Evolutionary conservation across 1,140 invertebrate species (phyloP).

Genomic region (Drosophila truncata): DNA sequence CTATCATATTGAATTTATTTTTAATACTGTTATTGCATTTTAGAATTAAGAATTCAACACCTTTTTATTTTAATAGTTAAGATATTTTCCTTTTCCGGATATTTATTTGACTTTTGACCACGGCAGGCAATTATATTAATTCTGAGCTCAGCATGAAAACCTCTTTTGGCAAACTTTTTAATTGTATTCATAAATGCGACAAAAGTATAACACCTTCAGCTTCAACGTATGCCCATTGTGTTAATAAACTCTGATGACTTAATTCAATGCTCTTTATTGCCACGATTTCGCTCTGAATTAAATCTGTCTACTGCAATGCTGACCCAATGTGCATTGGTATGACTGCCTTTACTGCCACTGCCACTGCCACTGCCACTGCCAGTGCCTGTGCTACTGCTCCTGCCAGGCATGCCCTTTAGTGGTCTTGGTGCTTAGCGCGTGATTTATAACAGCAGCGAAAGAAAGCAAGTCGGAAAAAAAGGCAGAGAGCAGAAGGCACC

Average conservation of each 20-base stretch:
- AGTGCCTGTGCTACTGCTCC: conserved; percentile 9
- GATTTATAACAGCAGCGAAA: conserved; percentile 74
- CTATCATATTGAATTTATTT: too few species aligned
- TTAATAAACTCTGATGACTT: conserved; percentile 7
- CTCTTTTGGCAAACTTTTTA: not conserved
- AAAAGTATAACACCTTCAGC: not conserved
- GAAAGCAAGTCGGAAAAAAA: conserved; percentile 32
- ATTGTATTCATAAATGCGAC: not conserved
- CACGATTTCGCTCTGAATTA: not conserved
- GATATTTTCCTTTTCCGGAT: not conserved
- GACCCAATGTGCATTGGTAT: conserved; percentile 58
- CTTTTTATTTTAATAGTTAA: not conserved
- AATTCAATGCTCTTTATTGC: not conserved
- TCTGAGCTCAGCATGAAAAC: not conserved
- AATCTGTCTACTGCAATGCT: not conserved
- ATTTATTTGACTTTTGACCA: not conserved
- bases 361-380: conserved; percentile 24
- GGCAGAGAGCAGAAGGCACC: conserved; percentile 24
- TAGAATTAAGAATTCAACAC: too few species aligned
- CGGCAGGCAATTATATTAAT: not conserved
- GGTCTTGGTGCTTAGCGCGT: conserved; percentile 77
- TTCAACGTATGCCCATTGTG: not conserved
- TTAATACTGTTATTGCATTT: too few species aligned
- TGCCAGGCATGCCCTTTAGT: conserved; percentile 50
- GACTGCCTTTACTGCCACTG: conserved; percentile 36